phyloP scores from a whole-genome alignment of 2,113 vertebrate genomes.

The Rallus limicola region DNA sequence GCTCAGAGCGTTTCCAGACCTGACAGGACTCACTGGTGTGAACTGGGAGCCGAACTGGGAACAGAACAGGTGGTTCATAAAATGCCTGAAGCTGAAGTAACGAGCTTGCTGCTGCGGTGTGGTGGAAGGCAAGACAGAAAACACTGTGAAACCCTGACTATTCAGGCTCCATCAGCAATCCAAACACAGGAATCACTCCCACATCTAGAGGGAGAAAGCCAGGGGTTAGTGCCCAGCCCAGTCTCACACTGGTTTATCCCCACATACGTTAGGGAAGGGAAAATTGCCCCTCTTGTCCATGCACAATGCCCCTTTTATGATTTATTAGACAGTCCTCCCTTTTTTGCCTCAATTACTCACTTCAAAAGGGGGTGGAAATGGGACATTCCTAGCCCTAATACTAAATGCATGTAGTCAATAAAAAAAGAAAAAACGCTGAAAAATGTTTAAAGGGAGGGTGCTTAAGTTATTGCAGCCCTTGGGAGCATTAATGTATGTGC shows the following conservation, averaged over 20 bases:
- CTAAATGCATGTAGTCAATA: slow-evolving; percentile 72
- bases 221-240: neutral
- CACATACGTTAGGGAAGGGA: neutral
- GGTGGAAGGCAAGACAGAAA: neutral
- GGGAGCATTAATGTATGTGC: slow-evolving; percentile 71
- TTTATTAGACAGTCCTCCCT: slow-evolving; percentile 44
- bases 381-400: slow-evolving; percentile 66
- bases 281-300: neutral
- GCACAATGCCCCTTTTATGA: slow-evolving; percentile 51
- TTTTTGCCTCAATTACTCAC: slow-evolving; percentile 47
- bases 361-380: slow-evolving; percentile 63
- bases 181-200: rapidly evolving
- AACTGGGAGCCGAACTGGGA: slow-evolving; percentile 27
- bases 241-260: neutral
- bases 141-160: neutral
- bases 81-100: neutral
- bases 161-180: neutral
- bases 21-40: neutral
- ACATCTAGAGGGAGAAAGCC: neutral
- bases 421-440: slow-evolving; percentile 51
- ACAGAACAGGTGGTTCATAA: neutral
- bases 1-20: neutral
- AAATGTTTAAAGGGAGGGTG: slow-evolving; percentile 62
- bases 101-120: neutral
- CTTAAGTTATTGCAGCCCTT: slow-evolving; percentile 69